Conservation (phyloP, 1,140 invertebrate genomes). For the Sycobia sp. region DNA sequence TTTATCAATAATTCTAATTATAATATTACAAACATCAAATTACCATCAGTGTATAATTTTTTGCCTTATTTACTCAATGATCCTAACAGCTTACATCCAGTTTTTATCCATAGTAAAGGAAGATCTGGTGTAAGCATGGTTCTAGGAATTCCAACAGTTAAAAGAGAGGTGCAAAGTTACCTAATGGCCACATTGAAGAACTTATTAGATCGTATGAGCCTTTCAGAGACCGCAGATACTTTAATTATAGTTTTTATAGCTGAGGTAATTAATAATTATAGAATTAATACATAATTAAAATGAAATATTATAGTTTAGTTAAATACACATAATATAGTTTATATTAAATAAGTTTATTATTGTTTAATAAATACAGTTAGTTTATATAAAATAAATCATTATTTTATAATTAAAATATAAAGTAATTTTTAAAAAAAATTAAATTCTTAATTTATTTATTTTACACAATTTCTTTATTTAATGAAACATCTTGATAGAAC, state of each 20-base stretch:
- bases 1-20: conserved; percentile 52
- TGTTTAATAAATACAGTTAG: too few relatives aligned
- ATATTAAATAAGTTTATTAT: conserved; percentile 3
- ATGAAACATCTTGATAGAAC: too few relatives aligned
- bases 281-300: not conserved
- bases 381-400: not conserved
- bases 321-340: not conserved
- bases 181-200: conserved; percentile 87
- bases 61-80: conserved; percentile 85
- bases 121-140: conserved; percentile 80
- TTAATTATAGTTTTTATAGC: conserved; percentile 91
- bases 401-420: too few relatives aligned
- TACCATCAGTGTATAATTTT: conserved; percentile 84
- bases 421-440: too few relatives aligned
- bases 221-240: conserved; percentile 77
- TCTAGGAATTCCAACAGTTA: conserved; percentile 88
- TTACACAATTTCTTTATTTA: too few relatives aligned
- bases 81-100: conserved; percentile 77
- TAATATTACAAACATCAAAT: conserved; percentile 55
- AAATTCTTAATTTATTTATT: too few relatives aligned
- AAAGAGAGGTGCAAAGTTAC: conserved; percentile 87
- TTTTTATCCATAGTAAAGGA: conserved; percentile 76
- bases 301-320: not conserved
- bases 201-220: conserved; percentile 79
- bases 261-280: conserved; percentile 69